Evolutionary conservation across 1,140 invertebrate genomes (phyloP).

Genomic region (Cheumatopsyche charites): DNA sequence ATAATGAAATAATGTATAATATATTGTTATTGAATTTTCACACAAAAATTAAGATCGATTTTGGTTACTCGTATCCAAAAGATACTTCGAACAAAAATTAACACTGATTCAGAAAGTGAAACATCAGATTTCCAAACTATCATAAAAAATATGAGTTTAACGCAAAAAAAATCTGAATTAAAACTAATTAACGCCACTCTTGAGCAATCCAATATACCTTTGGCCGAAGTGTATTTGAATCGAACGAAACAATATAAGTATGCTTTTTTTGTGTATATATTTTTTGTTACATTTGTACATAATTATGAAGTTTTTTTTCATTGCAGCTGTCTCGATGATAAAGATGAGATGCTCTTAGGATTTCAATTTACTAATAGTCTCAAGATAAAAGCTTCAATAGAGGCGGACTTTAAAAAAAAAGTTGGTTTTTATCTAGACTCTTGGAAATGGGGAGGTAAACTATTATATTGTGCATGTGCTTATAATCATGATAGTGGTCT

Average conservation of each 20-base stretch:
- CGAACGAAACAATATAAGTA: constrained; percentile 29
- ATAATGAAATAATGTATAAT: not conserved
- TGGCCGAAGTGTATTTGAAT: constrained; percentile 31
- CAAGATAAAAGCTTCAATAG: constrained; percentile 20
- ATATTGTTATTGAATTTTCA: constrained; percentile 1
- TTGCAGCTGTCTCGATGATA: constrained; percentile 23
- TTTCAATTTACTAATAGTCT: constrained; percentile 32
- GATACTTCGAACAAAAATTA: constrained; percentile 5
- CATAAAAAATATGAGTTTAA: constrained; percentile 1
- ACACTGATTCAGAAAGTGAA: not conserved
- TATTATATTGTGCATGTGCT: no score
- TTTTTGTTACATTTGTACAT: not conserved
- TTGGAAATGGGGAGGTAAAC: constrained; percentile 43
- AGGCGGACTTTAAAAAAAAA: not conserved
- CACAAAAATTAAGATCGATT: constrained; percentile 24
- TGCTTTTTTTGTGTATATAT: not conserved
- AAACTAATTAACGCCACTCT: constrained; percentile 8
- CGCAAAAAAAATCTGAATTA: constrained; percentile 21
- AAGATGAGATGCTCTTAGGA: constrained; percentile 30
- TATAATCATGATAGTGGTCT: no score
- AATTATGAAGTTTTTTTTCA: constrained; percentile 13
- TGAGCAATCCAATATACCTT: constrained; percentile 4
- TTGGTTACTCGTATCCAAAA: constrained; percentile 17
- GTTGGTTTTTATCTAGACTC: constrained; percentile 6
- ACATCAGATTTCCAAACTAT: not conserved